Evolutionary conservation across 2,888 invertebrate species (phyloP).

Genomic region (Lasioglossum calceatum): DNA sequence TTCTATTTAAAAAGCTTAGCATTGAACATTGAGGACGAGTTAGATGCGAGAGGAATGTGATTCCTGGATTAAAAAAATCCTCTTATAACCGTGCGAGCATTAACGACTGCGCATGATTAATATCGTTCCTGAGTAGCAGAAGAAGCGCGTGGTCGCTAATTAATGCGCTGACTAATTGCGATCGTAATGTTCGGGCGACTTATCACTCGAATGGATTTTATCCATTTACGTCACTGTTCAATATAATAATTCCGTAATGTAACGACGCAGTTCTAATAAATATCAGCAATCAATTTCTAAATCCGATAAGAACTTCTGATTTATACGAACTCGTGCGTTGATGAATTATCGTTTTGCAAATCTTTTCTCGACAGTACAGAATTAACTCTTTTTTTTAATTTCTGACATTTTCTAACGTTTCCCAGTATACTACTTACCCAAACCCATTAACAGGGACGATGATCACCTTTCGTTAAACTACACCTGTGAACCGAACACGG

Average conservation of each 20-base stretch:
- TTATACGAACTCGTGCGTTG: too few relatives aligned
- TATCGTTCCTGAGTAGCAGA: background rate
- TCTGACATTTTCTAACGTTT: background rate
- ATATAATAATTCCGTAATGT: background rate
- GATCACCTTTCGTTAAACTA: background rate
- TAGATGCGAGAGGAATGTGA: background rate
- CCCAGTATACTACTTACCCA: too few relatives aligned
- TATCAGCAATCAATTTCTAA: background rate
- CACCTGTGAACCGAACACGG: background rate
- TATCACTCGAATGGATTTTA: background rate
- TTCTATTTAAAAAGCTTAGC: background rate
- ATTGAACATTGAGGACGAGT: background rate
- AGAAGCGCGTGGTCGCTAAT: background rate
- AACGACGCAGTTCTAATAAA: background rate
- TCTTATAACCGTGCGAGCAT: background rate
- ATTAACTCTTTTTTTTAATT: too few relatives aligned
- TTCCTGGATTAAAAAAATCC: background rate
- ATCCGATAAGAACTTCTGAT: background rate
- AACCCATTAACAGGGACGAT: background rate
- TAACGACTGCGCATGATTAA: background rate
- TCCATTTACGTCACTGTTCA: background rate
- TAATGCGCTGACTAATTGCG: slow-evolving; percentile 2
- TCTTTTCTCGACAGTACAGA: too few relatives aligned
- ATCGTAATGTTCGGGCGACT: background rate
- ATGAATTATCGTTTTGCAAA: too few relatives aligned